Conservation (phyloP, 2,113 vertebrate species). For the Vulpes vulpes region DNA sequence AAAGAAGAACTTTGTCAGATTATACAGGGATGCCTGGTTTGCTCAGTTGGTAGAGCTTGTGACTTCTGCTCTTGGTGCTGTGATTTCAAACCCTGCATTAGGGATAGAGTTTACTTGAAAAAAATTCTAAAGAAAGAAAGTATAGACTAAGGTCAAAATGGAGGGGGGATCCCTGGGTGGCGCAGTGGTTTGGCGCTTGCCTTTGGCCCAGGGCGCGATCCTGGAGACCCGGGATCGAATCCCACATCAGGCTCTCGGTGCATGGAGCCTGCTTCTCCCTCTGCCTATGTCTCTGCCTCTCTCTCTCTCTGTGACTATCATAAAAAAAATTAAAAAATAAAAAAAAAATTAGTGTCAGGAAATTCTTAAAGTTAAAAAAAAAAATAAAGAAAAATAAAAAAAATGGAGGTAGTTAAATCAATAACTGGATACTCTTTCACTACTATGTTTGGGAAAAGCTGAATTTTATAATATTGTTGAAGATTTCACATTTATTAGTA, state of each 20-base stretch:
- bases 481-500: slow-evolving; percentile 35
- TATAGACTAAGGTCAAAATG: not conserved
- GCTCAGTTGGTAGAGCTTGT: not conserved
- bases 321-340: too few species aligned
- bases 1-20: not conserved
- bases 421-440: not conserved
- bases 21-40: not conserved
- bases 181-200: too few species aligned
- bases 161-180: too few species aligned
- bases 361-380: too few species aligned
- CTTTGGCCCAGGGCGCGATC: too few species aligned
- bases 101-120: not conserved
- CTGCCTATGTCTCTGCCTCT: too few species aligned
- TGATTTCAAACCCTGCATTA: not conserved
- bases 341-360: too few species aligned
- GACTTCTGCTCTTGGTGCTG: not conserved
- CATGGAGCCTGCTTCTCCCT: too few species aligned
- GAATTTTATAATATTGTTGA: slow-evolving; percentile 48
- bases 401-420: not conserved
- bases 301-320: too few species aligned
- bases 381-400: not conserved
- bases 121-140: not conserved
- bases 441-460: slow-evolving; percentile 37
- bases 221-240: too few species aligned
- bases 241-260: too few species aligned